Evolutionary conservation across 2,797 vertebrate genomes (phyloP).

Genomic region (Platalea minor): DNA sequence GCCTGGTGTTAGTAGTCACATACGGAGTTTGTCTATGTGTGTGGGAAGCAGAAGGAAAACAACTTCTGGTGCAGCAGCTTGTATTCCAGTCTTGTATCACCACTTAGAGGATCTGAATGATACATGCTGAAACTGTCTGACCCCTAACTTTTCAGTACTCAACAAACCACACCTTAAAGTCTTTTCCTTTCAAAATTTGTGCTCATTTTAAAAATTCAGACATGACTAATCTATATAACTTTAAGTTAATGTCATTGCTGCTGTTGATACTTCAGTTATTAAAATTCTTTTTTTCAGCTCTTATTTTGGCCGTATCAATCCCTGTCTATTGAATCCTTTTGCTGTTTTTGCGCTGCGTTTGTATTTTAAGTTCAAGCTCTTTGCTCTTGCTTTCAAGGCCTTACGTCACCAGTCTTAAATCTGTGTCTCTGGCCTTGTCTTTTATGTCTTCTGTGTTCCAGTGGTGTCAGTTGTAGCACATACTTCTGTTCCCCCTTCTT

Average conservation of each 20-base stretch:
- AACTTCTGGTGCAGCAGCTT: background rate
- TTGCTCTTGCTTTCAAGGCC: background rate
- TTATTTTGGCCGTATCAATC: background rate
- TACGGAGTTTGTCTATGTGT: rapidly evolving
- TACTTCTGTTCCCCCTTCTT: background rate
- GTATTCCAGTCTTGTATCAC: background rate
- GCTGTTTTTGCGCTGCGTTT: background rate
- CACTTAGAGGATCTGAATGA: background rate
- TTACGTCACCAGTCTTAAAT: background rate
- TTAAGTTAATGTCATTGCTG: background rate
- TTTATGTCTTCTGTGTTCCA: background rate
- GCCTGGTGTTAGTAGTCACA: background rate
- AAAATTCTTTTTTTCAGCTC: background rate
- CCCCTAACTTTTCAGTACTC: background rate
- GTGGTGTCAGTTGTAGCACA: background rate
- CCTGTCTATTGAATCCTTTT: background rate
- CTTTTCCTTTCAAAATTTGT: background rate
- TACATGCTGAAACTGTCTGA: background rate
- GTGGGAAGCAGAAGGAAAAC: background rate
- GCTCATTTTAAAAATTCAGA: background rate
- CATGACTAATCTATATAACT: background rate
- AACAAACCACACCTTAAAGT: background rate
- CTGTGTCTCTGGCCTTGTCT: background rate
- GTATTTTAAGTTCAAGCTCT: background rate
- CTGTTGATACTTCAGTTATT: background rate